Percentiles rank a stretch among this genome's conserved stretches.
Evolutionary conservation across 2,888 invertebrate genomes (phyloP).

Genomic region (Nemotelus nigrinus): DNA sequence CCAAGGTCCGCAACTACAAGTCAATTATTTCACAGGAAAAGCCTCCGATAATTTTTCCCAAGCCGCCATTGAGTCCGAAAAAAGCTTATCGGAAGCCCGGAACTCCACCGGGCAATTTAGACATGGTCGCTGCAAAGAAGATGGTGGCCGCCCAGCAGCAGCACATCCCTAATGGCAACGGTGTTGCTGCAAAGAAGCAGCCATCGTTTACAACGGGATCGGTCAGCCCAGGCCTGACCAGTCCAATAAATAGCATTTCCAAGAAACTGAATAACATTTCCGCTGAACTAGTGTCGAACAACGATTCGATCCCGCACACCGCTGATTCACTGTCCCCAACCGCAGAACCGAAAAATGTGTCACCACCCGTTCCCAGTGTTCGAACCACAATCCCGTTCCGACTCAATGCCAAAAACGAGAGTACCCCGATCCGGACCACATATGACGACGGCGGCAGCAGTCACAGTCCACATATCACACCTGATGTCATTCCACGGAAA

Average conservation of each 20-base stretch:
- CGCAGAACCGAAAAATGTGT: slow-evolving; percentile 26
- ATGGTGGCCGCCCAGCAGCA: slow-evolving; percentile 35
- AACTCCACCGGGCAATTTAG: slow-evolving; percentile 53
- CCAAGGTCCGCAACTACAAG: slow-evolving; percentile 72
- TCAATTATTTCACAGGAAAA: slow-evolving; percentile 71
- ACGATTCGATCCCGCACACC: not conserved
- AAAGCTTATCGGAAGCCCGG: slow-evolving; percentile 47
- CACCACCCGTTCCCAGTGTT: slow-evolving; percentile 36
- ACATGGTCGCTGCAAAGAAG: slow-evolving; percentile 48
- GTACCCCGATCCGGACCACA: slow-evolving; percentile 46
- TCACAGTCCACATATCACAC: slow-evolving; percentile 59
- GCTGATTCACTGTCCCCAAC: slow-evolving; percentile 45
- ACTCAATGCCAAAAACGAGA: slow-evolving; percentile 47
- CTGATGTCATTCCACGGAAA: slow-evolving; percentile 66
- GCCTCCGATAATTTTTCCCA: slow-evolving; percentile 67
- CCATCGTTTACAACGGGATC: slow-evolving; percentile 35
- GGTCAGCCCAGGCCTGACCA: slow-evolving; percentile 41
- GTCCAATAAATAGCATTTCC: slow-evolving; percentile 48
- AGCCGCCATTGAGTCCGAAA: slow-evolving; percentile 63
- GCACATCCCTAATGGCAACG: slow-evolving; percentile 26
- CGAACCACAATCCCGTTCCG: slow-evolving; percentile 40
- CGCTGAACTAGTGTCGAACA: slow-evolving; percentile 48
- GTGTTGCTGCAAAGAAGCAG: slow-evolving; percentile 46
- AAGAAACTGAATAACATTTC: slow-evolving; percentile 43
- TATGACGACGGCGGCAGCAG: slow-evolving; percentile 8